Evolutionary conservation across 2,113 vertebrate species (phyloP).

Genomic region (Albula glossodonta): DNA sequence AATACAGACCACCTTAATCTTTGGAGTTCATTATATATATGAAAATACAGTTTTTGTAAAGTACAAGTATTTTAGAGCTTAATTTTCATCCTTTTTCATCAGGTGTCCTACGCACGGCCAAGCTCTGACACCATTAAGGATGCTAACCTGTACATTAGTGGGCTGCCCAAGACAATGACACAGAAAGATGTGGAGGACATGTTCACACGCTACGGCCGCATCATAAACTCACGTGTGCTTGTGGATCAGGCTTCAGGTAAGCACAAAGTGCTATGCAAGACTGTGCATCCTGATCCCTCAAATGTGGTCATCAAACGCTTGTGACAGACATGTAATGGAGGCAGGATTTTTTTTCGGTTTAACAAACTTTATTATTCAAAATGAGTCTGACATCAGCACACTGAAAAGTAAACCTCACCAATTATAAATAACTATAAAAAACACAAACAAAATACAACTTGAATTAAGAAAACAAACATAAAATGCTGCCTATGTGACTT

Average conservation of each 20-base stretch:
- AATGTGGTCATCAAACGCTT: too few species aligned
- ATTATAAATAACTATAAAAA: too few species aligned
- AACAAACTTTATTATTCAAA: too few species aligned
- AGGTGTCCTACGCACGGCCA: constrained; percentile 95
- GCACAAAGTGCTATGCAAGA: background rate
- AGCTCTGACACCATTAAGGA: constrained; percentile 98
- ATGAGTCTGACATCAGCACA: too few species aligned
- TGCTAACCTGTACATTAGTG: constrained; percentile 95
- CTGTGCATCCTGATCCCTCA: too few species aligned
- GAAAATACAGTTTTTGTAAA: background rate
- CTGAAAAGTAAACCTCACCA: too few species aligned
- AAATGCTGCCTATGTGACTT: too few species aligned
- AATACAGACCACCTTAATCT: background rate
- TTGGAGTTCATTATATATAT: background rate
- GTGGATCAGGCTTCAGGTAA: constrained; percentile 97
- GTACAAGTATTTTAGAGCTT: background rate
- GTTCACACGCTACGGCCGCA: constrained; percentile 89
- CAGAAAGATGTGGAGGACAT: constrained; percentile 97
- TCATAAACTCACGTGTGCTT: constrained; percentile 95
- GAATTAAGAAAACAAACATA: too few species aligned
- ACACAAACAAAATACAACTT: too few species aligned
- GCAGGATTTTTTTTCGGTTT: too few species aligned
- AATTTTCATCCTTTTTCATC: constrained; percentile 22
- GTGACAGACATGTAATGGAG: too few species aligned
- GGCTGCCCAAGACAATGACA: constrained; percentile 89